Conservation (phyloP, 2,797 vertebrate species). For the Syngnathus acus region DNA sequence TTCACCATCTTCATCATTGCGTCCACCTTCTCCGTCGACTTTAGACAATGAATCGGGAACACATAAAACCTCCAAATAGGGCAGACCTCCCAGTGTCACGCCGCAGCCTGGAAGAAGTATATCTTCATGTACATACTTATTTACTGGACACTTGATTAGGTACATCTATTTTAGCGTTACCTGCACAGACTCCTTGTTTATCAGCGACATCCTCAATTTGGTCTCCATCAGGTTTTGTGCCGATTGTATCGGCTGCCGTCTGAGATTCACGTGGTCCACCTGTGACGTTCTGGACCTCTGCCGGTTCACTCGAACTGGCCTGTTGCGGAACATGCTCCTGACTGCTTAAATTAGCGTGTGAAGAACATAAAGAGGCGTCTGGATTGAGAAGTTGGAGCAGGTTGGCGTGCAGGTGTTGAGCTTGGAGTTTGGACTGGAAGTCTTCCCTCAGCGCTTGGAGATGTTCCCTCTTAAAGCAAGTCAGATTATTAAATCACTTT, state of each 20-base stretch:
- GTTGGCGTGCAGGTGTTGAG: slow-evolving; percentile 23
- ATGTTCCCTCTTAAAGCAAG: background rate
- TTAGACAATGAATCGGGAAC: slow-evolving; percentile 21
- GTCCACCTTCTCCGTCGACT: slow-evolving; percentile 9
- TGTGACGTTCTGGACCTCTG: slow-evolving; percentile 7
- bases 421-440: slow-evolving; percentile 31
- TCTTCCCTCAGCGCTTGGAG: slow-evolving; percentile 13
- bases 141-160: background rate
- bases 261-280: slow-evolving; percentile 1
- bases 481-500: background rate
- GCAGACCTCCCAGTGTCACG: slow-evolving; percentile 57
- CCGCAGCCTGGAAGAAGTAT: slow-evolving; percentile 52
- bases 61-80: slow-evolving; percentile 70
- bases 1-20: background rate
- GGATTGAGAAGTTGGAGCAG: slow-evolving; percentile 46
- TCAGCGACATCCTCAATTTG: slow-evolving; percentile 13
- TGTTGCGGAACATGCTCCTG: slow-evolving; percentile 10
- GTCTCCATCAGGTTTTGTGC: slow-evolving; percentile 7
- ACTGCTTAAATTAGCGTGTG: slow-evolving; percentile 11
- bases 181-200: slow-evolving; percentile 55
- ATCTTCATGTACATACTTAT: background rate
- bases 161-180: slow-evolving; percentile 34
- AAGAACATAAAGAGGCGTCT: slow-evolving; percentile 14
- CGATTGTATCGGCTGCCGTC: slow-evolving; percentile 4
- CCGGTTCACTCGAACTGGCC: slow-evolving; percentile 1